Evolutionary conservation across 2,888 invertebrate genomes (phyloP).

Genomic region (Folsomia manolachei): DNA sequence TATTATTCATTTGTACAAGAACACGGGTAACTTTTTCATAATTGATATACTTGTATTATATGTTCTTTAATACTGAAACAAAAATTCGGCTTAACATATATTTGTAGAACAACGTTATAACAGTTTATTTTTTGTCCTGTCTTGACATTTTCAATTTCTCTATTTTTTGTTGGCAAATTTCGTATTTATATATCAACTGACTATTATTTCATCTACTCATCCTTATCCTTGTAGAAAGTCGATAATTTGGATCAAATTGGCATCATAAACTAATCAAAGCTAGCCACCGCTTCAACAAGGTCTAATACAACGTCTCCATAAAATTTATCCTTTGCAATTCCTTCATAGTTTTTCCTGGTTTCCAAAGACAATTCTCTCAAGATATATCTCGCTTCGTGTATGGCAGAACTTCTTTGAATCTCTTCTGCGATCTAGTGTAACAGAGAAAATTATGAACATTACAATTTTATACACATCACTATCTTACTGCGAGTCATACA

Average conservation of each 20-base stretch:
- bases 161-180: too few species aligned
- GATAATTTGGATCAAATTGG: not conserved
- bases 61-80: too few species aligned
- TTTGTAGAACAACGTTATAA: too few species aligned
- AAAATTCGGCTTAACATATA: too few species aligned
- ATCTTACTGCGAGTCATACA: too few species aligned
- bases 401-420: constrained; percentile 23
- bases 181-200: too few species aligned
- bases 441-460: not conserved
- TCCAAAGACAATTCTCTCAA: constrained; percentile 26
- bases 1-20: too few species aligned
- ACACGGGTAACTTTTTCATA: too few species aligned
- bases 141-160: too few species aligned
- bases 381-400: constrained; percentile 25
- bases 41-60: too few species aligned
- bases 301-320: constrained; percentile 29
- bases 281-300: constrained; percentile 25
- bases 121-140: too few species aligned
- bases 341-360: constrained; percentile 23
- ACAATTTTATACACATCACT: not conserved
- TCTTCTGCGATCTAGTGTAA: constrained; percentile 30
- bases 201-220: not conserved
- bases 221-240: not conserved
- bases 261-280: constrained; percentile 4
- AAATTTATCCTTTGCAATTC: constrained; percentile 18